A percentile compares a stretch with the other conserved stretches of the same genome.
Conservation (phyloP, 2,113 vertebrate species). For the Clinocottus analis region DNA sequence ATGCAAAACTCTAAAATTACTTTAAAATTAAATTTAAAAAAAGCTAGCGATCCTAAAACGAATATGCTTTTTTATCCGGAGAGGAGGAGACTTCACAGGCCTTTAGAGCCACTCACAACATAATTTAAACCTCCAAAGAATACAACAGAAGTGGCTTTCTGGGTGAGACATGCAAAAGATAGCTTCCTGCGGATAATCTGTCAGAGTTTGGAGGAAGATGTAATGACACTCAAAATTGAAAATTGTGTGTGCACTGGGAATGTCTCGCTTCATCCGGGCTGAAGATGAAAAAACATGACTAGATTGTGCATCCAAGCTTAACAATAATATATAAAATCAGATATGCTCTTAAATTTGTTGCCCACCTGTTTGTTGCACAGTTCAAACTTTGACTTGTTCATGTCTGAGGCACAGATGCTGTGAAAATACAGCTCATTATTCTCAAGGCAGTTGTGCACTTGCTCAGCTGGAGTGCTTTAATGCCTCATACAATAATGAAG, state of each 20-base stretch:
- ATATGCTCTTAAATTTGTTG: not conserved
- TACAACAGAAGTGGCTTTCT: not conserved
- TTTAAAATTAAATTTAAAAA: too few relatives aligned
- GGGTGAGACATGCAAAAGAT: too few relatives aligned
- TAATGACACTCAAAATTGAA: not conserved
- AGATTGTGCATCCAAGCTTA: not conserved
- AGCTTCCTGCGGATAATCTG: too few relatives aligned
- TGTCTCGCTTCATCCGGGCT: not conserved
- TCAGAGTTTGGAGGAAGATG: not conserved
- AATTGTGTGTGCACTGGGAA: not conserved
- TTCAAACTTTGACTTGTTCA: not conserved
- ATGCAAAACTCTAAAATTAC: too few relatives aligned
- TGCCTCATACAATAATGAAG: conserved; percentile 11
- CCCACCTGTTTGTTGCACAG: not conserved
- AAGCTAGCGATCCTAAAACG: too few relatives aligned
- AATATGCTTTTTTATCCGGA: not conserved
- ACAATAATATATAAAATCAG: not conserved
- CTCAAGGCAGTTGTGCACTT: not conserved
- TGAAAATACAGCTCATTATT: not conserved
- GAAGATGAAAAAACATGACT: not conserved
- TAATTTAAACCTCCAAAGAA: not conserved
- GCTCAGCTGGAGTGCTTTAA: conserved; percentile 15
- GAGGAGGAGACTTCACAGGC: not conserved
- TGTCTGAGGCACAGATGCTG: not conserved
- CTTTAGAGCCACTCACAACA: not conserved